Evolutionary conservation across 2,113 vertebrate genomes (phyloP).

Genomic region (Pygoscelis adeliae): DNA sequence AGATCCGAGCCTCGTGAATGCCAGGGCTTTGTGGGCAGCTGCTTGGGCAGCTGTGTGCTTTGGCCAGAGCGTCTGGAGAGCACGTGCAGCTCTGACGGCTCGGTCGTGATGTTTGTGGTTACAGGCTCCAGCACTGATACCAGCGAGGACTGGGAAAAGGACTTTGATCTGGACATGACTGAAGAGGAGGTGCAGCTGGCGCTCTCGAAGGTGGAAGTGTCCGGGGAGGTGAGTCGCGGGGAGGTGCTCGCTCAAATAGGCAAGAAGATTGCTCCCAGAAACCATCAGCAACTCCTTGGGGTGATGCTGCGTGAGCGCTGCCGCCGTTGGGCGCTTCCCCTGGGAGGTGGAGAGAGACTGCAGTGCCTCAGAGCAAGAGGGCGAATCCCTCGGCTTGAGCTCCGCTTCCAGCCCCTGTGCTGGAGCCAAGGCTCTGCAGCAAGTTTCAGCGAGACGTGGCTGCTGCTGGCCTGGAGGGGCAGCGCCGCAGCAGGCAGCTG

Average conservation of each 20-base stretch:
- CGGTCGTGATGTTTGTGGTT: background rate
- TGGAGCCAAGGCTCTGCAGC: background rate
- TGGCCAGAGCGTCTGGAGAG: background rate
- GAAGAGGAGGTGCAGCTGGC: slow-evolving; percentile 97
- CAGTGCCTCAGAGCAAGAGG: background rate
- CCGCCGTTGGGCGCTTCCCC: background rate
- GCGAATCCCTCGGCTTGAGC: background rate
- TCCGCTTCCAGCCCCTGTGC: background rate
- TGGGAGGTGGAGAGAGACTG: background rate
- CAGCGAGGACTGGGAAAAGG: slow-evolving; percentile 99
- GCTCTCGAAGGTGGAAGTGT: slow-evolving; percentile 86
- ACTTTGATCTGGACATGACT: slow-evolving; percentile 98
- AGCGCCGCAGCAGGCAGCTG: background rate
- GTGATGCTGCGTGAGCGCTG: background rate
- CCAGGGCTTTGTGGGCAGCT: background rate
- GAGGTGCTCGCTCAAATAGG: background rate
- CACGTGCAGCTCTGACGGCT: background rate
- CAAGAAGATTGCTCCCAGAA: background rate
- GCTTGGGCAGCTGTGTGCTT: background rate
- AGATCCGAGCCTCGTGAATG: background rate
- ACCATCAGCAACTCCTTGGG: background rate
- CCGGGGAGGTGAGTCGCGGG: slow-evolving; percentile 83
- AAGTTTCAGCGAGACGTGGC: rapidly evolving
- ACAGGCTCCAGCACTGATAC: slow-evolving; percentile 96
- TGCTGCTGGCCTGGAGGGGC: background rate